Evolutionary conservation across 2,888 invertebrate genomes (phyloP).

Genomic region (Pristionchus exspectatus): DNA sequence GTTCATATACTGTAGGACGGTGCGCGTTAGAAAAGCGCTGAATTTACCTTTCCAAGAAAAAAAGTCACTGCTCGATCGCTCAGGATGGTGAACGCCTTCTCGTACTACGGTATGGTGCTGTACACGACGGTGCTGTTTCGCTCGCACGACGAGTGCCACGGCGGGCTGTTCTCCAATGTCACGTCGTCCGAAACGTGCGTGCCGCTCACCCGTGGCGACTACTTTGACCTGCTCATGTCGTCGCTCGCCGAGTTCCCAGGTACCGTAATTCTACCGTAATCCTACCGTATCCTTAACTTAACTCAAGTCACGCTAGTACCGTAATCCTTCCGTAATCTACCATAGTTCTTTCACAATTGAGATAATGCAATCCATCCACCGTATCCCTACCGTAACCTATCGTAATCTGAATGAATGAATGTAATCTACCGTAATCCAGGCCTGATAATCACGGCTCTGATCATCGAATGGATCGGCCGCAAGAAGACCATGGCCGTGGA

Average conservation of each 20-base stretch:
- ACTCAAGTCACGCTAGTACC: too few species aligned
- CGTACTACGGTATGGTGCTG: constrained; percentile 94
- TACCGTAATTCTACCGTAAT: constrained; percentile 74
- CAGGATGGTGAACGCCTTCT: constrained; percentile 87
- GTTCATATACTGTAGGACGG: too few species aligned
- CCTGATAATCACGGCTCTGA: constrained; percentile 90
- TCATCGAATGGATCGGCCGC: constrained; percentile 92
- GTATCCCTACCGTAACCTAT: not conserved
- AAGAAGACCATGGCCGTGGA: constrained; percentile 95
- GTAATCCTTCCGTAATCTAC: not conserved
- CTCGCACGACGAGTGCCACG: constrained; percentile 79
- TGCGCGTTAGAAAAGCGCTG: too few species aligned
- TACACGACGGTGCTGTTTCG: constrained; percentile 95
- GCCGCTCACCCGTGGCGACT: constrained; percentile 89
- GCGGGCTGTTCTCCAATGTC: constrained; percentile 65
- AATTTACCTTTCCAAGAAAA: not conserved
- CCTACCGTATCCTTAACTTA: not conserved
- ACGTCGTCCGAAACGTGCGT: constrained; percentile 79
- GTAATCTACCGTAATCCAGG: constrained; percentile 81
- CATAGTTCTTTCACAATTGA: too few species aligned
- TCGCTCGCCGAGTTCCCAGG: constrained; percentile 95
- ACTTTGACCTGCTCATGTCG: constrained; percentile 93
- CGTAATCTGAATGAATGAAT: too few species aligned
- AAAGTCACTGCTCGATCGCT: constrained; percentile 22
- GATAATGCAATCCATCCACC: too few species aligned